Evolutionary conservation across 2,888 invertebrate species (phyloP), one percentile per base, ranked within the genome.

Genomic region (Pseudoips prasinana): DNA sequence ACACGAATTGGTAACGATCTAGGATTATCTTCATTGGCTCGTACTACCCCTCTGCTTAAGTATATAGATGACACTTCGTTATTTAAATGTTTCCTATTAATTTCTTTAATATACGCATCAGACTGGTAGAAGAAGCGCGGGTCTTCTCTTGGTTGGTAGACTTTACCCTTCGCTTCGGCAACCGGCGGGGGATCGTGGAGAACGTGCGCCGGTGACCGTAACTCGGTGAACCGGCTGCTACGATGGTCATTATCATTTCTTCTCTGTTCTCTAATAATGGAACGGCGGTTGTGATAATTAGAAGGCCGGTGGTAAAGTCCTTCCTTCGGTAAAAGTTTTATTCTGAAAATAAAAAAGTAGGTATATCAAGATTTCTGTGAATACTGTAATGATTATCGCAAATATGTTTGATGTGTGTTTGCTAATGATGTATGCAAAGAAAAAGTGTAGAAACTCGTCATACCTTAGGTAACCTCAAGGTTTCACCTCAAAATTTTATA

Each of bases 101-200:
- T 50, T 68, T 85, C 73, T 70, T 82, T 61, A 77, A 75, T 64
- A 69, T 86, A 87, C 46, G 77, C 54, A 61, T 78, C 76, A 76
- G 86, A 86, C 43, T 79, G 81, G 55, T 87, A 87, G 68, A 75
- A 87, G 44, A 80, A 64, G 20, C 77, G 69, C 2, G 87, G 87
- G 65, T 87, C 82, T 73, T 86, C 81, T 55, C 75, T 66, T 33
- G 87, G 81, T 40, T 76, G 64, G 65, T 84, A 67, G 44, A 79
- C 44, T 61, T 76, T 71, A 63, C 69, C 34, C 58, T 72, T 58
- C 50, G 54, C 39, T 48, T 64, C 22, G 71, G 73, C 10, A 57
- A 58, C 25, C 68, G 64, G 27, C 54, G 57, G 8, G 66, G 64
- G 22, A 64, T 64, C 40, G 58, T 66, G 41, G 54, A 64, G 18